phyloP scores from a whole-genome alignment of 2,113 vertebrate species.

The Rafetus swinhoei region DNA sequence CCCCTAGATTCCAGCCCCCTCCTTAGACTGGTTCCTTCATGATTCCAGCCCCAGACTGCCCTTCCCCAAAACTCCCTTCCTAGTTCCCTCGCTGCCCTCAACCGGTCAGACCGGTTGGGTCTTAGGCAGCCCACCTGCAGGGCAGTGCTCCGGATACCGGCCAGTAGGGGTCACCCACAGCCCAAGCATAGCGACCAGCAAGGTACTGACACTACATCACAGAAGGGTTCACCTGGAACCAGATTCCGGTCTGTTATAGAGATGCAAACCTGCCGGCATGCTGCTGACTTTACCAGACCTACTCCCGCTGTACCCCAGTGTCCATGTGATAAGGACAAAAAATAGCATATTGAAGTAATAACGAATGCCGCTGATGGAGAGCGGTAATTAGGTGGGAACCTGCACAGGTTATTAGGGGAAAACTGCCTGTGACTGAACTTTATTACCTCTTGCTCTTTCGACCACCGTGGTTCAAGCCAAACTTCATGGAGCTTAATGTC shows the following conservation, averaged over 20 bases:
- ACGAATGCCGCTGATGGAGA: not conserved
- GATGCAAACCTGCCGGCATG: not conserved
- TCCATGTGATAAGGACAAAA: accelerated
- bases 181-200: too few relatives aligned
- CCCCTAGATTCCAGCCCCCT: too few relatives aligned
- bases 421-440: not conserved
- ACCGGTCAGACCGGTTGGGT: too few relatives aligned
- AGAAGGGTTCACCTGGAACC: not conserved
- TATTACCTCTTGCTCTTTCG: slow-evolving; percentile 15
- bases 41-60: too few relatives aligned
- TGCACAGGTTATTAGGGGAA: not conserved
- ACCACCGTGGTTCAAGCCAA: not conserved
- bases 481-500: not conserved
- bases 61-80: too few relatives aligned
- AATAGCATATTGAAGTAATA: not conserved
- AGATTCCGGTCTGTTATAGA: not conserved
- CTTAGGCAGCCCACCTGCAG: too few relatives aligned
- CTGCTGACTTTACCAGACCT: not conserved
- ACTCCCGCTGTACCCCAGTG: not conserved
- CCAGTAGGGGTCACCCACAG: too few relatives aligned
- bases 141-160: too few relatives aligned
- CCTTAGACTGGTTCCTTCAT: too few relatives aligned
- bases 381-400: slow-evolving; percentile 23
- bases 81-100: too few relatives aligned
- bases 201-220: too few relatives aligned